Evolutionary conservation across 53 echinoderm and acorn worm genomes (phyloP).

Genomic region (Zoroaster sp.): DNA sequence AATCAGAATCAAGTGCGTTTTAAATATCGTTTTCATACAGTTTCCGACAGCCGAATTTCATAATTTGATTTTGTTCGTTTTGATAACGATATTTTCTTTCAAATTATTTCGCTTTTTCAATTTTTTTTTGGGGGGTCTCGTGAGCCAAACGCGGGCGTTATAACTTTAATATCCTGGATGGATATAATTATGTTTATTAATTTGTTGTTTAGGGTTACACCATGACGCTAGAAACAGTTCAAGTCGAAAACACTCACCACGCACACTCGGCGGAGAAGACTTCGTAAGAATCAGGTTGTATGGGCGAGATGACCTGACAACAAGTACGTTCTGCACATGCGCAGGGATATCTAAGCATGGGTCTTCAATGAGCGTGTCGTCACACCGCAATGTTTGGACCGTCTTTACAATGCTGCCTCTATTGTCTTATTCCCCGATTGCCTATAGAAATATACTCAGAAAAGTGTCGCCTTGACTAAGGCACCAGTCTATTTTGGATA

Average conservation of each 20-base stretch:
- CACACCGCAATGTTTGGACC: too few relatives aligned
- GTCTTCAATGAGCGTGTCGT: too few relatives aligned
- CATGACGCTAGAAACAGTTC: slow-evolving; percentile 43
- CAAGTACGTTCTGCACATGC: neutral
- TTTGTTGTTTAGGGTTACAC: slow-evolving; percentile 14
- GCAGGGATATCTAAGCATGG: neutral
- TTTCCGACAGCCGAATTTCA: neutral
- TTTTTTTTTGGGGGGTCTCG: too few relatives aligned
- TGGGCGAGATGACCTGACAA: neutral
- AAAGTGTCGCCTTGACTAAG: too few relatives aligned
- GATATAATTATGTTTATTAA: neutral
- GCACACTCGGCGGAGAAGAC: neutral
- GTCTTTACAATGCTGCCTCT: too few relatives aligned
- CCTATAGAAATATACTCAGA: too few relatives aligned
- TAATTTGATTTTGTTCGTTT: too few relatives aligned
- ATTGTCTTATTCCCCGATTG: too few relatives aligned
- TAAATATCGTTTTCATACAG: too few relatives aligned
- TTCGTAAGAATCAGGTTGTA: neutral
- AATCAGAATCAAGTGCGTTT: too few relatives aligned
- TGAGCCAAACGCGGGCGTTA: neutral
- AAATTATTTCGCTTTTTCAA: neutral
- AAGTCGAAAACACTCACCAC: neutral
- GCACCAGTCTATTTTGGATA: too few relatives aligned
- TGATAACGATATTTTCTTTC: neutral
- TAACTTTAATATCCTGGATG: too few relatives aligned